Evolutionary conservation across 2,113 vertebrate genomes (phyloP).

Genomic region (Ornithorhynchus anatinus): DNA sequence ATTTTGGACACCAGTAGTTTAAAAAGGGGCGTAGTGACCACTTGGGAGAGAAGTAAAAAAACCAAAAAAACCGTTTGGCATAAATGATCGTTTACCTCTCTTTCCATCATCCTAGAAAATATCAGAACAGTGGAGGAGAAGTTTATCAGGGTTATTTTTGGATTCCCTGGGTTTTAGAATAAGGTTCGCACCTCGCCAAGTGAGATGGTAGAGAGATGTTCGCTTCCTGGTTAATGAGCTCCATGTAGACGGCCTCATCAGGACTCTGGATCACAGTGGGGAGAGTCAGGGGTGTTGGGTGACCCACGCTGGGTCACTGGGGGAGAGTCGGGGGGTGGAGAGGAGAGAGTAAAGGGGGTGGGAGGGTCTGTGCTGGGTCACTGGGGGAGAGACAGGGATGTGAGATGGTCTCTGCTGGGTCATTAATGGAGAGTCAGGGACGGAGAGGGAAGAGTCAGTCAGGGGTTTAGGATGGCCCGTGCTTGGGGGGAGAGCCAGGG

Average conservation of each 20-base stretch:
- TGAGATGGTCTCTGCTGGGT: neutral
- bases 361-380: neutral
- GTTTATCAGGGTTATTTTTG: slow-evolving; percentile 38
- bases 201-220: neutral
- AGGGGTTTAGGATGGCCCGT: neutral
- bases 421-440: neutral
- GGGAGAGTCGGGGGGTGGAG: neutral
- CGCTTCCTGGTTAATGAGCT: slow-evolving; percentile 33
- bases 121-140: too few species aligned
- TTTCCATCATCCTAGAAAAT: too few species aligned
- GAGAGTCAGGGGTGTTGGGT: slow-evolving; percentile 43
- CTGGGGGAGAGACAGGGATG: neutral
- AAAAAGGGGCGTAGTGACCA: too few species aligned
- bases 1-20: too few species aligned
- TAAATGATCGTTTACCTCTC: too few species aligned
- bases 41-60: too few species aligned
- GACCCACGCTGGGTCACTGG: slow-evolving; percentile 43
- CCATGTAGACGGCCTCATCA: slow-evolving; percentile 59
- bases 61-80: too few species aligned
- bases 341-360: neutral
- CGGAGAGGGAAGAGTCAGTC: neutral
- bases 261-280: slow-evolving; percentile 47
- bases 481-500: neutral
- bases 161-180: slow-evolving; percentile 40
- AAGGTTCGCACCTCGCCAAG: neutral